Evolutionary conservation across 2,797 vertebrate genomes (phyloP).

Genomic region (Falco biarmicus): DNA sequence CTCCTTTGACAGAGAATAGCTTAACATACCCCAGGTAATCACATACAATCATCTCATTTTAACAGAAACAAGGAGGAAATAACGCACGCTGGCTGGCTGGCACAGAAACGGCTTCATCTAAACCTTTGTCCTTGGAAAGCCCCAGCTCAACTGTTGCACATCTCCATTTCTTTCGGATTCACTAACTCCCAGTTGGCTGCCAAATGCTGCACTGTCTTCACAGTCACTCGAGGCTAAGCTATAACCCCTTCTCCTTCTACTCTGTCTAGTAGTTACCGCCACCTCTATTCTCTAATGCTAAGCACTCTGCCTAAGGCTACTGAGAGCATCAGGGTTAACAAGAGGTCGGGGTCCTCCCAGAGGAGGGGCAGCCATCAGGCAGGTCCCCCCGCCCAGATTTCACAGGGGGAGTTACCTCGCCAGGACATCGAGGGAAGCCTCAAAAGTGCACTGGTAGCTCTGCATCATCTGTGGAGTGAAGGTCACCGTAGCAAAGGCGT

Average conservation of each 20-base stretch:
- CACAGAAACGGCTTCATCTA: not conserved
- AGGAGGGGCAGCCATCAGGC: not conserved
- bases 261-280: not conserved
- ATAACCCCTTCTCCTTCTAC: not conserved
- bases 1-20: too few species aligned
- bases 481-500: constrained; percentile 72
- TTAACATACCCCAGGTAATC: too few species aligned
- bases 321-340: not conserved
- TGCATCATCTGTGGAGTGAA: constrained; percentile 80
- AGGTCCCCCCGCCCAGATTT: too few species aligned
- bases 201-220: not conserved
- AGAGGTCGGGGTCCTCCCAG: not conserved
- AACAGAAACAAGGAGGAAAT: too few species aligned
- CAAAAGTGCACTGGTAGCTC: constrained; percentile 81
- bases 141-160: not conserved
- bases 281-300: not conserved
- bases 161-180: not conserved
- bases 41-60: too few species aligned
- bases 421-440: constrained; percentile 75
- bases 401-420: constrained; percentile 72
- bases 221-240: not conserved
- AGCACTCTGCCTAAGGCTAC: not conserved
- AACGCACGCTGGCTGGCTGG: too few species aligned
- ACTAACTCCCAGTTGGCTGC: not conserved
- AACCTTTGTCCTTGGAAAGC: not conserved